Percentiles rank a stretch among this genome's conserved stretches.
Evolutionary conservation across 2,113 vertebrate genomes (phyloP).

Genomic region (Amia ocellicauda): DNA sequence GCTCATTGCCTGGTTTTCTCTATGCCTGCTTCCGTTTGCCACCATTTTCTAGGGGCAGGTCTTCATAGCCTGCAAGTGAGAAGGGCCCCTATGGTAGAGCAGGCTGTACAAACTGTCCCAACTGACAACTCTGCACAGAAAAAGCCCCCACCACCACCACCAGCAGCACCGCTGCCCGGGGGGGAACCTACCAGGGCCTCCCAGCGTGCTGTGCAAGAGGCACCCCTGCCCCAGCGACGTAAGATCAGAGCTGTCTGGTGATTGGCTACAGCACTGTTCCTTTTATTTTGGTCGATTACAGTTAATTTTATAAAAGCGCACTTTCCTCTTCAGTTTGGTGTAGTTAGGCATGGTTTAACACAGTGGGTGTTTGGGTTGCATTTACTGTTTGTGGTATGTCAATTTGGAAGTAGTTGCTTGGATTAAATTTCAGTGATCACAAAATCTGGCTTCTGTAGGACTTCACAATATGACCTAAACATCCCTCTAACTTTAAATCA

Average conservation of each 20-base stretch:
- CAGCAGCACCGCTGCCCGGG: constrained; percentile 29
- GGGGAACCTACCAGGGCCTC: constrained; percentile 50
- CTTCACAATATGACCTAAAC: no score
- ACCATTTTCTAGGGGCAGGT: constrained; percentile 57
- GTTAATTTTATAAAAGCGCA: no score
- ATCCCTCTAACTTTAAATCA: no score
- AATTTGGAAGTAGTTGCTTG: no score
- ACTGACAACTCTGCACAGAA: constrained; percentile 62
- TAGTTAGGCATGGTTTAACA: no score
- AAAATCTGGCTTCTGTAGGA: no score
- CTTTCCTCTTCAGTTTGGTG: no score
- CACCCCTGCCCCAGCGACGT: constrained; percentile 40
- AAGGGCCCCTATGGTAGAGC: constrained; percentile 91
- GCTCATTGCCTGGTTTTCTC: no score
- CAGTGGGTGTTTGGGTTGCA: not conserved
- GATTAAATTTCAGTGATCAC: no score
- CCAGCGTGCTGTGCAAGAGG: constrained; percentile 51
- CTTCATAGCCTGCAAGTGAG: constrained; percentile 67
- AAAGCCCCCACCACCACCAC: constrained; percentile 41
- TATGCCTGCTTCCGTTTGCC: no score
- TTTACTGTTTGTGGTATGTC: constrained; percentile 1
- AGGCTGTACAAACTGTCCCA: constrained; percentile 86
- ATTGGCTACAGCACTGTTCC: no score
- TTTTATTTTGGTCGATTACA: no score
- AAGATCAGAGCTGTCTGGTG: constrained; percentile 25